A percentile compares a stretch with the other conserved stretches of the same genome.
These are phyloP conservation scores for Neostethus bicornis DNA, from an alignment of 2,797 vertebrate species.

Conservation along the genomic window DNA sequence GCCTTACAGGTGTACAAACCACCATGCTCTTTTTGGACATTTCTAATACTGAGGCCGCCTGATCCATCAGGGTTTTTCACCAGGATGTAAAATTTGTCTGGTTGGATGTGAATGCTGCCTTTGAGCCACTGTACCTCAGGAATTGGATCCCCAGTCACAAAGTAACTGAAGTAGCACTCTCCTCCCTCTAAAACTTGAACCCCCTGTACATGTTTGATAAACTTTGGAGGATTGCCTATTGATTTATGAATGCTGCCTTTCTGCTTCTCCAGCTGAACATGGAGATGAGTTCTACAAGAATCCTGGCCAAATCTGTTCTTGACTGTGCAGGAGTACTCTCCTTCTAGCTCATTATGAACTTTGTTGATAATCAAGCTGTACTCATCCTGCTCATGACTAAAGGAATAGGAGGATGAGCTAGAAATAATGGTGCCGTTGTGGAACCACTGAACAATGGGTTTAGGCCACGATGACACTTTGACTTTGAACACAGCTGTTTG, in stretches of 20 bases:
- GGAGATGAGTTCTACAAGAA: slow-evolving; percentile 81
- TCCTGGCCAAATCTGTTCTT: slow-evolving; percentile 83
- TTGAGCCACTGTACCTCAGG: slow-evolving; percentile 85
- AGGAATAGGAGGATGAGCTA: slow-evolving; percentile 72
- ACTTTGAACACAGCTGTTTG: slow-evolving; percentile 84
- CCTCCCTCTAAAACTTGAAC: slow-evolving; percentile 69
- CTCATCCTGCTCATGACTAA: slow-evolving; percentile 81
- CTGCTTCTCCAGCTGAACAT: slow-evolving; percentile 72
- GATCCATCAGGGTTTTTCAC: slow-evolving; percentile 81
- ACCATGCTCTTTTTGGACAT: slow-evolving; percentile 76
- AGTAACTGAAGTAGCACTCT: slow-evolving; percentile 82
- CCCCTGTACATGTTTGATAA: slow-evolving; percentile 74
- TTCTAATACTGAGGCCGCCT: slow-evolving; percentile 80
- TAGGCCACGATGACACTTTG: slow-evolving; percentile 82
- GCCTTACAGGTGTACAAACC: slow-evolving; percentile 86
- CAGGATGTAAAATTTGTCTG: slow-evolving; percentile 65
- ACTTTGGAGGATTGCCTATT: slow-evolving; percentile 76
- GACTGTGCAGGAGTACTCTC: slow-evolving; percentile 85
- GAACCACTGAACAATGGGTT: slow-evolving; percentile 86
- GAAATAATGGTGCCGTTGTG: slow-evolving; percentile 80
- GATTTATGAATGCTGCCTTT: slow-evolving; percentile 1
- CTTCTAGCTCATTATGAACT: slow-evolving; percentile 77
- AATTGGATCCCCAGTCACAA: slow-evolving; percentile 78
- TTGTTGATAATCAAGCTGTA: slow-evolving; percentile 85
- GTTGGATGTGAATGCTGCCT: slow-evolving; percentile 75